Evolutionary conservation across 2,888 invertebrate genomes (phyloP).

Genomic region (Capitulum mitella): DNA sequence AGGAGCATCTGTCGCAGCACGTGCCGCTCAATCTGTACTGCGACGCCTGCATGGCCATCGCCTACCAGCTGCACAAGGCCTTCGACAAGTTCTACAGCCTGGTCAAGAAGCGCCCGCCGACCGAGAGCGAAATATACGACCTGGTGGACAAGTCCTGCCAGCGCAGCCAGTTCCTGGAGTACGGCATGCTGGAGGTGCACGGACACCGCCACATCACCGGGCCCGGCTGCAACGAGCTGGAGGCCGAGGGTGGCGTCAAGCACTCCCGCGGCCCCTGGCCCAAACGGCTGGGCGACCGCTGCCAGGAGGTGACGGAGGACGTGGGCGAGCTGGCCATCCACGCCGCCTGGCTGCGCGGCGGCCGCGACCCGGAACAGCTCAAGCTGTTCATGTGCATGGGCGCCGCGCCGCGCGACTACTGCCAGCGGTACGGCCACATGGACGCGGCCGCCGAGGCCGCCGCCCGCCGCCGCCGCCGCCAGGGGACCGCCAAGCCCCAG

Average conservation of each 20-base stretch:
- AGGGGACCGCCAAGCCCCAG: neutral
- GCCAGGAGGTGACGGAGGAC: neutral
- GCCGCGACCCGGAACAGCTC: neutral
- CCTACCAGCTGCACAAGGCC: neutral
- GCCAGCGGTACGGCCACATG: slow-evolving; percentile 1
- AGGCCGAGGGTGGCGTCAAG: slow-evolving; percentile 11
- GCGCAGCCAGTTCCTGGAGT: neutral
- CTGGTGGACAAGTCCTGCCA: neutral
- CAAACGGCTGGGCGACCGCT: neutral
- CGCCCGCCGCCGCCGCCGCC: neutral
- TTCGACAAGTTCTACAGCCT: neutral
- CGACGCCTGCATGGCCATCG: slow-evolving; percentile 13
- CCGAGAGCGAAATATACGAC: slow-evolving; percentile 16
- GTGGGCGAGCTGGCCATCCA: neutral
- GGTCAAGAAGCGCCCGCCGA: neutral
- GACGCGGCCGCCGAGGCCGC: neutral
- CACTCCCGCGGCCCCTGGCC: slow-evolving; percentile 21
- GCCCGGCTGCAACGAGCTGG: slow-evolving; percentile 11
- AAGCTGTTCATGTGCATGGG: neutral
- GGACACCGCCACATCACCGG: neutral
- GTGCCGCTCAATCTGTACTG: slow-evolving; percentile 2
- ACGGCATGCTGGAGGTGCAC: slow-evolving; percentile 7
- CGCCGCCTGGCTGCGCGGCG: neutral
- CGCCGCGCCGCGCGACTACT: neutral
- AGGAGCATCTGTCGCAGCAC: slow-evolving; percentile 11